Evolutionary conservation across 2,797 vertebrate species (phyloP).

Genomic region (Macroramphosus scolopax): DNA sequence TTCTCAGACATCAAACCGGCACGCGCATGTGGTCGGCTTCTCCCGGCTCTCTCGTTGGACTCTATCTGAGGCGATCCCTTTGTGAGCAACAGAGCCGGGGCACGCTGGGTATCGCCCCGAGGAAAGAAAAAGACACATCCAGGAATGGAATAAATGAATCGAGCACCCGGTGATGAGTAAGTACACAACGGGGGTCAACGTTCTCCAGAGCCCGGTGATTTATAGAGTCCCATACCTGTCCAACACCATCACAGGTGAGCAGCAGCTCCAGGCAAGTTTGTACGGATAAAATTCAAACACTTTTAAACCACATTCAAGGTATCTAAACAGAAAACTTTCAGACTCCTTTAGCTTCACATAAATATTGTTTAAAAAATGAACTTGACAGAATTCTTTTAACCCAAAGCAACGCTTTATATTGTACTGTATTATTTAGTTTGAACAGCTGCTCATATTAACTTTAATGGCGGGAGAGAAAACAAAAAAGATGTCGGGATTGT

Average conservation of each 20-base stretch:
- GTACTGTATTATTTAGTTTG: neutral
- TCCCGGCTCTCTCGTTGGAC: slow-evolving; percentile 17
- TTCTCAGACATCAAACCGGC: slow-evolving; percentile 46
- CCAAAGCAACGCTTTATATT: too few species aligned
- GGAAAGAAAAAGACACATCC: slow-evolving; percentile 41
- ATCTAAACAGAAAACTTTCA: too few species aligned
- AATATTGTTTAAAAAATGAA: too few species aligned
- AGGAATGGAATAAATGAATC: slow-evolving; percentile 58
- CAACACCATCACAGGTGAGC: slow-evolving; percentile 15
- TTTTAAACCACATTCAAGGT: too few species aligned
- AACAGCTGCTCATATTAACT: neutral
- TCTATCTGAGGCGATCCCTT: slow-evolving; percentile 40
- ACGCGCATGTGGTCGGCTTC: slow-evolving; percentile 30
- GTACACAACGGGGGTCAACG: slow-evolving; percentile 51
- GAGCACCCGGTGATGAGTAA: slow-evolving; percentile 45
- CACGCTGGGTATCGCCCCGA: slow-evolving; percentile 38
- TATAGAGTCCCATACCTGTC: slow-evolving; percentile 65
- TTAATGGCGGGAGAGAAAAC: too few species aligned
- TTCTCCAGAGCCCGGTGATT: slow-evolving; percentile 52
- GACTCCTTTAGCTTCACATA: too few species aligned
- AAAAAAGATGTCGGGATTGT: too few species aligned
- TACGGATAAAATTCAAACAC: neutral
- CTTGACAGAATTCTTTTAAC: too few species aligned
- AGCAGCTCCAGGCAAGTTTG: slow-evolving; percentile 13
- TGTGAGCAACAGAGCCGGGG: slow-evolving; percentile 32